phyloP scores from a whole-genome alignment of 23 tunicate genomes.

The Diplosoma virens region DNA sequence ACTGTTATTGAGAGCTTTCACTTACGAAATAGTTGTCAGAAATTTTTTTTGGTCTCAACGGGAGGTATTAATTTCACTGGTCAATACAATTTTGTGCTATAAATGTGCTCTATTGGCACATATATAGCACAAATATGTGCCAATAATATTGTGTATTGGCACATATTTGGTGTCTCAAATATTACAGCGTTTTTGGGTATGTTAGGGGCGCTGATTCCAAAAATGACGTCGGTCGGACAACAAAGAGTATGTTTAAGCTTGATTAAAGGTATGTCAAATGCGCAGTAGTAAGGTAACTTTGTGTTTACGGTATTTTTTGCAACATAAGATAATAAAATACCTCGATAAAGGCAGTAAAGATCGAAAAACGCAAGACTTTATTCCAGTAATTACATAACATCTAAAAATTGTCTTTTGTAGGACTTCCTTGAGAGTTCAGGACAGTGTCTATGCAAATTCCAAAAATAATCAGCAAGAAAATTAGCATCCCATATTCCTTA shows the following conservation, averaged over 20 bases:
- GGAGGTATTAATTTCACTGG: too few relatives aligned
- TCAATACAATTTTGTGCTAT: too few relatives aligned
- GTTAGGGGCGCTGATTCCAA: too few relatives aligned
- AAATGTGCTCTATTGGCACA: too few relatives aligned
- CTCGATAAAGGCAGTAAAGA: neutral
- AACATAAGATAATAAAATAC: neutral
- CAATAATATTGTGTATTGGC: too few relatives aligned
- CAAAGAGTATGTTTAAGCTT: neutral
- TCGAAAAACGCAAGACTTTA: neutral
- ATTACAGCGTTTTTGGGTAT: too few relatives aligned
- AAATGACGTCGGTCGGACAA: too few relatives aligned
- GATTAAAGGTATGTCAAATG: neutral
- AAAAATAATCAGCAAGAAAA: neutral
- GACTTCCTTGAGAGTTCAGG: neutral
- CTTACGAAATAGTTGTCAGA: too few relatives aligned
- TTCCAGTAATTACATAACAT: neutral
- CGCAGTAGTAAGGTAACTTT: neutral
- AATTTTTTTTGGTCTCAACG: too few relatives aligned
- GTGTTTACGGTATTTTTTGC: neutral
- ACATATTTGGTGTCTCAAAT: too few relatives aligned
- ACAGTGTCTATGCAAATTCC: neutral
- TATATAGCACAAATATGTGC: too few relatives aligned
- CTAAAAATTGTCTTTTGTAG: neutral
- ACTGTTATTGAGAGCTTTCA: too few relatives aligned
- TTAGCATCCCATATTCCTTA: neutral